These are phyloP conservation scores for Taenioides sp. DNA, from an alignment of 2,797 vertebrate species.

Conservation along the genomic window DNA sequence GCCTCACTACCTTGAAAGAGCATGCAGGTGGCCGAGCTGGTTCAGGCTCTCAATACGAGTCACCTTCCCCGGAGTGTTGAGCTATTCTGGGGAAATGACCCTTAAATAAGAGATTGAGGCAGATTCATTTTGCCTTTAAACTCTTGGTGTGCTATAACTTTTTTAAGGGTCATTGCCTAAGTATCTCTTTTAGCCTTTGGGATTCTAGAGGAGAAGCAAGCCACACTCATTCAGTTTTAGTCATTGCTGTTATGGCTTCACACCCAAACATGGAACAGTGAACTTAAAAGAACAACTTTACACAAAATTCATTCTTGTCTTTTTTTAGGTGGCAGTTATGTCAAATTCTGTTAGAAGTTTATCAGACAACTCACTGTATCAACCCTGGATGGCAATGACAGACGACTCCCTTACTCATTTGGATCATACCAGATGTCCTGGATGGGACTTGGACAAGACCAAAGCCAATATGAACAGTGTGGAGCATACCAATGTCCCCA, in stretches of 20 bases:
- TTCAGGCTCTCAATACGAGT: slow-evolving; percentile 64
- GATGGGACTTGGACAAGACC: slow-evolving; percentile 78
- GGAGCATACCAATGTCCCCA: slow-evolving; percentile 78
- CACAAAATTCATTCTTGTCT: background rate
- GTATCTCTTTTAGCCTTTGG: slow-evolving; percentile 46
- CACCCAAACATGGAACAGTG: background rate
- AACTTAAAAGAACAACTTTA: background rate
- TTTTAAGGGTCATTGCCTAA: slow-evolving; percentile 59
- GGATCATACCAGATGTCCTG: slow-evolving; percentile 69
- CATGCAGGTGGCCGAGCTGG: slow-evolving; percentile 49
- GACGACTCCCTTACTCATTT: slow-evolving; percentile 75
- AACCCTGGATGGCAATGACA: slow-evolving; percentile 67
- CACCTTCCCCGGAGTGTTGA: slow-evolving; percentile 60
- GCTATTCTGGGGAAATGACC: slow-evolving; percentile 82
- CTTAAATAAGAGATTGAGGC: slow-evolving; percentile 73
- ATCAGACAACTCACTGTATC: slow-evolving; percentile 60
- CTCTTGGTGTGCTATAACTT: slow-evolving; percentile 63
- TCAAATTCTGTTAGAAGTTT: slow-evolving; percentile 82
- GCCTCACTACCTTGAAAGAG: slow-evolving; percentile 75
- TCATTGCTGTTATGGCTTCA: slow-evolving; percentile 4
- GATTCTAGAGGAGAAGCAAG: slow-evolving; percentile 68
- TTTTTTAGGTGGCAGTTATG: slow-evolving; percentile 77
- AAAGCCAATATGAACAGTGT: slow-evolving; percentile 75
- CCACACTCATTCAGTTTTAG: slow-evolving; percentile 28
- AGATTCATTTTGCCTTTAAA: slow-evolving; percentile 73